phyloP scores from a whole-genome alignment of 2,113 vertebrate genomes.

The Hucho hucho region DNA sequence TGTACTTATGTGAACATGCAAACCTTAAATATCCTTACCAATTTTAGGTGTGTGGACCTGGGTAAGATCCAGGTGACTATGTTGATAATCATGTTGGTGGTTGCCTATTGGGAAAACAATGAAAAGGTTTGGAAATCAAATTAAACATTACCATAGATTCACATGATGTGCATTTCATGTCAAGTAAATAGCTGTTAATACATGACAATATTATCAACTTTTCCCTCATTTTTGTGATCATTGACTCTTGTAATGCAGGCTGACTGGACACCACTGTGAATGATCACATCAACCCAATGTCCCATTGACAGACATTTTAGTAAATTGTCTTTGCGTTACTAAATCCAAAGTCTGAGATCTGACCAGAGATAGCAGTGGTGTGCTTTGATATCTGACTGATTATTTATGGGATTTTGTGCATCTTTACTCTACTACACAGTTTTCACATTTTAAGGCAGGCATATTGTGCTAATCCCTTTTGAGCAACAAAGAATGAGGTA shows the following conservation, averaged over 20 bases:
- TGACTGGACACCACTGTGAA: background rate
- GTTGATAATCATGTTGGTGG: constrained; percentile 86
- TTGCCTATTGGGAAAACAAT: constrained; percentile 76
- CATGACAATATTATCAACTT: background rate
- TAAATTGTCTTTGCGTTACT: background rate
- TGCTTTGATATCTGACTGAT: background rate
- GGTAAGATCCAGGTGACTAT: constrained; percentile 88
- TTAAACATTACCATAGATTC: background rate
- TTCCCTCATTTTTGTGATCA: background rate
- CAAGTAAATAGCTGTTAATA: background rate
- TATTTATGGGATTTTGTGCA: background rate
- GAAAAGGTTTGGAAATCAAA: background rate
- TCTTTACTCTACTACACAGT: background rate
- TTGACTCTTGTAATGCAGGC: background rate
- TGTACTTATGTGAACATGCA: background rate
- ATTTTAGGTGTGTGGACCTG: constrained; percentile 86
- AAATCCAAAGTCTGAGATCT: background rate
- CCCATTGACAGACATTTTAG: background rate
- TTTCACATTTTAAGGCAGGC: background rate
- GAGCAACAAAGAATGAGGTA: constrained; percentile 29
- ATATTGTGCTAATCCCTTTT: background rate
- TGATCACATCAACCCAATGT: background rate
- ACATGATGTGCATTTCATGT: background rate
- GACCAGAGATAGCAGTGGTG: background rate
- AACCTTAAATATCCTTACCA: constrained; percentile 76